phyloP scores from a whole-genome alignment of 2,888 invertebrate species.

The Chloromyia formosa region DNA sequence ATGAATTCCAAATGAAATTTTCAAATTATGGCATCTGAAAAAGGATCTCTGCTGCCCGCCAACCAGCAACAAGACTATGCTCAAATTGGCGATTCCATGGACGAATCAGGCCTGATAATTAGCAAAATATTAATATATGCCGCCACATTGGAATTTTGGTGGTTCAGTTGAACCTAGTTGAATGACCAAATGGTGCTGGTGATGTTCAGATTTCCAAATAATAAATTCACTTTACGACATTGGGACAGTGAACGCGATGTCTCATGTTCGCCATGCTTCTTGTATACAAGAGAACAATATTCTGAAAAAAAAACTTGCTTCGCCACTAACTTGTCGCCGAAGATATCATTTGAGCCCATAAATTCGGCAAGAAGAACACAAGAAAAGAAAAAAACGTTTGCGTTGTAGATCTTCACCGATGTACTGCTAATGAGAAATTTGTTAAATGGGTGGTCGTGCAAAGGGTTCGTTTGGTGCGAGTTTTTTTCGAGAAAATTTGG shows the following conservation, averaged over 20 bases:
- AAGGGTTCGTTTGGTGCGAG: too few relatives aligned
- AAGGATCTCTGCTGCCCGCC: background rate
- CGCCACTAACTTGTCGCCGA: background rate
- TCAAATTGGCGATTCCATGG: conserved; percentile 6
- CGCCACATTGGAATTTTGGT: too few relatives aligned
- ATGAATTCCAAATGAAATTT: conserved; percentile 35
- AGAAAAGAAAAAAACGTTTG: background rate
- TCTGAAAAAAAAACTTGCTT: background rate
- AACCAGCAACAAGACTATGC: background rate
- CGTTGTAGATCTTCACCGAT: background rate
- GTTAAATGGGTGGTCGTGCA: background rate
- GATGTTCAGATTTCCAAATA: background rate
- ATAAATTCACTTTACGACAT: conserved; percentile 6
- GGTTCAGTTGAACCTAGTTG: too few relatives aligned
- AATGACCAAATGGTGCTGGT: background rate
- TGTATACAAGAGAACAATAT: background rate
- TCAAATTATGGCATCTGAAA: background rate
- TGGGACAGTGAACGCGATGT: background rate
- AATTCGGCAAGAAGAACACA: too few relatives aligned
- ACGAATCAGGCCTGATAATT: conserved; percentile 21
- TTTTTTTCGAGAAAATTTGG: too few relatives aligned
- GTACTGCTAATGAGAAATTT: background rate
- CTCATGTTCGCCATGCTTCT: too few relatives aligned
- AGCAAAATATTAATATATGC: conserved; percentile 22
- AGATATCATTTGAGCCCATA: background rate